Evolutionary conservation across 1,140 invertebrate species (phyloP), one percentile per base, ranked within the genome.

Genomic region (Drosophila kepulauana): DNA sequence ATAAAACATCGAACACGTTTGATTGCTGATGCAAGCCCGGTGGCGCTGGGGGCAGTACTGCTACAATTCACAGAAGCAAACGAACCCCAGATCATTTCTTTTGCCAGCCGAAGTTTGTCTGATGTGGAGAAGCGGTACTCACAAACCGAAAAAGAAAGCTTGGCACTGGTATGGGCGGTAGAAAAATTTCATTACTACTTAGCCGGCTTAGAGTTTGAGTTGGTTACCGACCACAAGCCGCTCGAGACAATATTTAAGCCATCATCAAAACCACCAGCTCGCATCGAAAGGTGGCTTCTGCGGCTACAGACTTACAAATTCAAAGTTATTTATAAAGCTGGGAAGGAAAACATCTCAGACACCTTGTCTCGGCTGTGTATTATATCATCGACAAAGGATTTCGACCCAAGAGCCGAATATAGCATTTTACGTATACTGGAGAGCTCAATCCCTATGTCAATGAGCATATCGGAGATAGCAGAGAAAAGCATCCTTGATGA

Each of bases 261-360:
- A 33, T 33, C 30, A 58, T 45, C 57, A 35, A 87, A 84, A 66
- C 85, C 90, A 46, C 79, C 70, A 45, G 87, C 82, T 28, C 48
- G 86, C 43, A 91, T 93, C 33, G 84, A 93, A 73, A 48, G 91
- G 56, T 93, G 92, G 92, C 49, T 92, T 13, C 54, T 92, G 25
- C 72, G 84, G 43, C 66, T 92, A 49, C 82, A 88, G 91, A 41
- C 91, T 20, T 92, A 69, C 58, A 80, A 79, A 69, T 92, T 76
- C 68, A 78, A 80, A 56, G 75, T 92, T 11, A 75, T 88, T 41
- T 92, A 92, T 67, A 71, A 81, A 61, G 35, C 88, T 61, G 90
- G 89, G 7, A 93, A 93, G 57, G 56, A 69, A 52, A 93, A 93
- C 38, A 92, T 93, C 28, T 89, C 92, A 4, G 92, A 93, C 68